Evolutionary conservation across 2,113 vertebrate species (phyloP), one percentile per base, ranked within the genome.

Genomic region (Sminthopsis crassicaudata): DNA sequence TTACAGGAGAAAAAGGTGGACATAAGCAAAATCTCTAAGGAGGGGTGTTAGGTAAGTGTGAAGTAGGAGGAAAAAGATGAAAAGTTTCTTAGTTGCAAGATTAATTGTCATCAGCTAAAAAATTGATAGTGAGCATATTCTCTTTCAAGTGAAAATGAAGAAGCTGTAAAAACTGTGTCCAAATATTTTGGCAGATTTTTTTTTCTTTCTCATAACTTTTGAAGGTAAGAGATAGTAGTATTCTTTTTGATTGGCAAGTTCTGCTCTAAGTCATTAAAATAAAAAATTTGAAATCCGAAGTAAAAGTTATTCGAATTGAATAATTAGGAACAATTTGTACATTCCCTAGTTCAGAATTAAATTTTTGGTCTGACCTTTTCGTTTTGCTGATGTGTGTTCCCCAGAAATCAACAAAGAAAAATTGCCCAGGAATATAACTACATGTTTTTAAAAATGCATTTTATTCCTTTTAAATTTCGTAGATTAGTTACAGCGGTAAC

Each of bases 291-390:
- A 23, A 84, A 84, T n/a, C 60, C 42, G n/a, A 84, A 36, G 22
- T 93, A 91, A 90, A 84, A 53, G 84, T 94, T 96, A 95, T 22
- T 91, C 46, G 89, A 12, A n/a, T 93, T 27, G 25, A 53, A 57
- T 95, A 93, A 89, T 92, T 94, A 93, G 14, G 93, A 95, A 89
- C 96, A 91, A 60, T 92, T 19, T 48, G 12, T 92, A 36, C 57
- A 94, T 91, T 96, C 55, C 53, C 23, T n/a, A 94, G 19, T 46
- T 95, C 67, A 42, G 16, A 19, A 2, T 84, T 89, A 93, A 96
- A 96, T 97, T 97, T 96, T 42, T 91, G 96, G 30, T 42, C 50
- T 25, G 94, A 19, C 92, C 23, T 94, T 96, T 92, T 93, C 95
- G 84, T 94, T 94, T 36, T 10, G 92, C 50, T 91, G 90, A 92